phyloP scores from a whole-genome alignment of 35 echinoderm and acorn worm genomes.

The Apostichopus parvimensis region DNA sequence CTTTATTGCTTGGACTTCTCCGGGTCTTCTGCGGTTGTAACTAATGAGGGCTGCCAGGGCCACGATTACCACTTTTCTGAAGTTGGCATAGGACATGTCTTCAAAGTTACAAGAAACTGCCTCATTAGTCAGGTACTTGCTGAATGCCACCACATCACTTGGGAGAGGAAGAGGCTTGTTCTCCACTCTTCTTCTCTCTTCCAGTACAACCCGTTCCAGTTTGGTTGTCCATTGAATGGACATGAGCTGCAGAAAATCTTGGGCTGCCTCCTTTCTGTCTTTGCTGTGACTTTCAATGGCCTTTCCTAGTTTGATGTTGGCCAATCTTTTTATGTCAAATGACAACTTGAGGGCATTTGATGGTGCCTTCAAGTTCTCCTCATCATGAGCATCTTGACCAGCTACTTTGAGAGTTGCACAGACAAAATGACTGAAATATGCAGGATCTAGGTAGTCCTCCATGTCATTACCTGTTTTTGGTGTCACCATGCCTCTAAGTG shows the following conservation, averaged over 20 bases:
- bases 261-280: not conserved
- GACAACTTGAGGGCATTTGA: conserved; percentile 58
- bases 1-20: conserved; percentile 55
- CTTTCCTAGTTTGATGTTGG: conserved; percentile 42
- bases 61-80: conserved; percentile 53
- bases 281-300: conserved; percentile 10
- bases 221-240: conserved; percentile 33
- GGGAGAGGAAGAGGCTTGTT: conserved; percentile 50
- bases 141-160: conserved; percentile 38
- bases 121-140: conserved; percentile 15
- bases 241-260: conserved; percentile 54
- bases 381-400: conserved; percentile 29
- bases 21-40: conserved; percentile 48
- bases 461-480: conserved; percentile 30
- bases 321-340: conserved; percentile 46
- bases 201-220: conserved; percentile 22
- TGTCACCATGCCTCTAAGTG: conserved; percentile 18
- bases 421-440: conserved; percentile 20
- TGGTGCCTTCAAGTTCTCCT: conserved; percentile 51
- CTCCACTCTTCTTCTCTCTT: conserved; percentile 16
- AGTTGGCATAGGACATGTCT: conserved; percentile 53
- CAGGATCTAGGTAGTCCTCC: conserved; percentile 43
- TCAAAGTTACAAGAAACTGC: conserved; percentile 1
- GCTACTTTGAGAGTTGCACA: conserved; percentile 36
- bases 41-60: conserved; percentile 2